A percentile compares a stretch with the other conserved stretches of the same genome.
phyloP scores from a whole-genome alignment of 2,113 vertebrate species.

The Salvator merianae region DNA sequence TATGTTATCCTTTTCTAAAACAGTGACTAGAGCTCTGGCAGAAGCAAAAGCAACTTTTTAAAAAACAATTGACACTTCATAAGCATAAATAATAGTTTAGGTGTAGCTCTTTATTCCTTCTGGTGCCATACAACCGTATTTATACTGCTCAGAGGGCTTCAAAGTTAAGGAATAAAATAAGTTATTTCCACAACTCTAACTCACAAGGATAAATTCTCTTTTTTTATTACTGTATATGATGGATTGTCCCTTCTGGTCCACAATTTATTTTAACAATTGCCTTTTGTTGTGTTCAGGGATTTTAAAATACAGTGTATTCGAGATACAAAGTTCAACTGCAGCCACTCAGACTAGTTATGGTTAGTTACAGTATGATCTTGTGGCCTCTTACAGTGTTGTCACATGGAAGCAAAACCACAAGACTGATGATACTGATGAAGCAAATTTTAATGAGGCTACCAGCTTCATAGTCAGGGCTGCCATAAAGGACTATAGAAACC shows the following conservation, averaged over 20 bases:
- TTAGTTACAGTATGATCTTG: background rate
- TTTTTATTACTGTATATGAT: slow-evolving; percentile 16
- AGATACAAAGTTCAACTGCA: background rate
- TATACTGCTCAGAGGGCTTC: slow-evolving; percentile 24
- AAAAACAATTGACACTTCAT: slow-evolving; percentile 19
- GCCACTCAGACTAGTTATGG: background rate
- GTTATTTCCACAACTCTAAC: slow-evolving; percentile 19
- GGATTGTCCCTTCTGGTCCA: background rate
- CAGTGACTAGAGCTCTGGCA: background rate
- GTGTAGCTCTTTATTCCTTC: slow-evolving; percentile 21
- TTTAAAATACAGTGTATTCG: slow-evolving; percentile 19
- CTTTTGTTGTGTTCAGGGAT: slow-evolving; percentile 13
- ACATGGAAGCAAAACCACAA: background rate
- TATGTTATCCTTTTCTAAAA: slow-evolving; percentile 1
- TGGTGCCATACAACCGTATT: slow-evolving; percentile 11
- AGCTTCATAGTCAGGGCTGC: too few relatives aligned
- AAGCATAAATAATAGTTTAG: slow-evolving; percentile 30
- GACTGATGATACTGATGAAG: too few relatives aligned
- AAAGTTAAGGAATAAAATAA: slow-evolving; percentile 18
- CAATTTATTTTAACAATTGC: slow-evolving; percentile 17
- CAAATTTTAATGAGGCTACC: too few relatives aligned
- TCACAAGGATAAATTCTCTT: slow-evolving; percentile 24
- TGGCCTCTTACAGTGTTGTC: background rate
- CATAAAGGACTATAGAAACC: too few relatives aligned
- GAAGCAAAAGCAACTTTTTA: background rate